Evolutionary conservation across 2,113 vertebrate genomes (phyloP), one percentile per base, ranked within the genome.

Genomic region (Pedetes capensis): DNA sequence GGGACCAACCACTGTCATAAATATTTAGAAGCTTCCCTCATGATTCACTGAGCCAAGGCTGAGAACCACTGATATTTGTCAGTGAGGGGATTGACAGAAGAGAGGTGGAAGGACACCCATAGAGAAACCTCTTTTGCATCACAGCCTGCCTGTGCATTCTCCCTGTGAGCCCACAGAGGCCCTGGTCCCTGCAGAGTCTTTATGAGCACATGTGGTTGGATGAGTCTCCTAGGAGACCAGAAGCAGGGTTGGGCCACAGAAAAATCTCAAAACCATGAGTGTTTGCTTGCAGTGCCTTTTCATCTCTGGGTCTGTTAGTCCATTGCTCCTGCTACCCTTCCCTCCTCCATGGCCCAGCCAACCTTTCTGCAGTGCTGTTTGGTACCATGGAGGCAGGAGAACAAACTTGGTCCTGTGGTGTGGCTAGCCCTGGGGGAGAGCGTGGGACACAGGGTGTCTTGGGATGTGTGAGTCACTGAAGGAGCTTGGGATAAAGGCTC

Each of bases 141-240:
- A 3, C 18, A 75, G 0, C 83, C 42, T 93, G 89, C 12, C 51
- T 39, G 3, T 37, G 44, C 25, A 80, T 47, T 68, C 55, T 64
- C 11, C 16, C n/a, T 59, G 3, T 39, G 74, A 86, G 61, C 25
- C 49, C 49, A 10, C 42, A 53, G 42, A 47, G 37, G 4, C 17
- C 23, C 72, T 55, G 86, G 59, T 74, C 63, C 44, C 22, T 20
- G 68, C 66, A n/a, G 29, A 49, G 63, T 85, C 20, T 84, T 63
- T 51, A 42, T 55, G 49, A 89, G 84, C 34, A 42, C 61, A 27
- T 34, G 39, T 9, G 11, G 8, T 55, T 53, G 23, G 42, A 37
- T 25, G 61, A 84, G 44, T 96, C 95, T 91, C 78, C 81, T 91
- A 95, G 92, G 75, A 89, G 71, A 89, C 85, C 9, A 37, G 78